Base-by-base conservation (phyloP, 1,140 invertebrate genomes). In the Ylistrum balloti region DNA sequence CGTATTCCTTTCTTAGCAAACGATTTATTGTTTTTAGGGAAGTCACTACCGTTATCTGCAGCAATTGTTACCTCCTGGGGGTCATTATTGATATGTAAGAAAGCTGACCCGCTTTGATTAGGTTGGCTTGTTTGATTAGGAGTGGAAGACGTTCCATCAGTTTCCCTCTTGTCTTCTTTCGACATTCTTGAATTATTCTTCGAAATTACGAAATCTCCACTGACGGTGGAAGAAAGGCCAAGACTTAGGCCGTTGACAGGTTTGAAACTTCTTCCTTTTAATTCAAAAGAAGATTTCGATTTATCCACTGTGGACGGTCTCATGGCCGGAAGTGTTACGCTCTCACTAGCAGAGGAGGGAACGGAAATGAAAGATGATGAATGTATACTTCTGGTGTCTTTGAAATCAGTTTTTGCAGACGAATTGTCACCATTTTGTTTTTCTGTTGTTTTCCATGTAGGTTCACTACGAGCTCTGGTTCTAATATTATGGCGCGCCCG, bases 391-490 rank as follows among this genome's bases (percentile, higher is more conserved):
- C 86, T 45, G 35, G 45, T 87, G 45, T 90, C 89, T 41, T 33
- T 33, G 38, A 88, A 35, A 22, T 88, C 87, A 2, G 28, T 88
- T 22, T 38, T 41, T 28, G 87, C 86, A 3, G 33, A 34, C 0
- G n/a, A 74, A n/a, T n/a, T 74, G n/a, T 74, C 56, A 28, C 56
- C 56, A 74, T 74, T 74, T 38, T 33, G 86, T n/a, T 33, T 86
- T 7, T 74, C 38, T 33, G 86, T 85, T 33, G 35, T 33, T 33
- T 35, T 38, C 28, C 34, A 38, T 0, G 87, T 32, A 10, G 91
- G 91, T 34, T 92, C 91, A 85, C 88, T 92, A 41, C 85, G 48
- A n/a, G 88, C 85, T 89, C 90, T 92, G 28, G 86, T 88, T 10
- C 34, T 88, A 89, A 89, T 89, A 48, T 88, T 87, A 35, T 86